A percentile compares a stretch with the other conserved stretches of the same genome.
These are phyloP conservation scores for Amphipyra berbera DNA, from an alignment of 2,888 invertebrate species.

Conservation along the genomic window DNA sequence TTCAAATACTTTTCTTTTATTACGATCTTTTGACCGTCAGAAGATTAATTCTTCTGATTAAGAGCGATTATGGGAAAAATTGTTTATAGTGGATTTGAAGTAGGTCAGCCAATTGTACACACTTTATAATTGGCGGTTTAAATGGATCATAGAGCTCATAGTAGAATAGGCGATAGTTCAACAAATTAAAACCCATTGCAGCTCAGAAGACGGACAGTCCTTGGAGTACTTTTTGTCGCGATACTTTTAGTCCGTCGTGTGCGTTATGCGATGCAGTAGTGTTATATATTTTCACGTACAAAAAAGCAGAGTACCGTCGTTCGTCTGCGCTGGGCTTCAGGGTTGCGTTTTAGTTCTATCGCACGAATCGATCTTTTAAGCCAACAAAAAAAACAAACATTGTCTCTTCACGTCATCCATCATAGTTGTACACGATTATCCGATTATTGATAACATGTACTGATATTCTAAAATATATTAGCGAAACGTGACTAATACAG, in stretches of 20 bases:
- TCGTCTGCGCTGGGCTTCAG: too few relatives aligned
- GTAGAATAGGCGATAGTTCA: neutral
- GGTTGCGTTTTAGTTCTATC: neutral
- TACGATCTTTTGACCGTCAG: conserved; percentile 20
- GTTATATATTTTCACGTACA: too few relatives aligned
- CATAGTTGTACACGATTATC: neutral
- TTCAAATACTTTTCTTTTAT: too few relatives aligned
- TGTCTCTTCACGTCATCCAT: neutral
- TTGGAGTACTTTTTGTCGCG: too few relatives aligned
- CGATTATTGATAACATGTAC: conserved; percentile 8
- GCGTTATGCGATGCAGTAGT: too few relatives aligned
- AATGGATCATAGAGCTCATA: conserved; percentile 5
- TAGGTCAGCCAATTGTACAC: conserved; percentile 27
- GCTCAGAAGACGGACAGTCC: too few relatives aligned
- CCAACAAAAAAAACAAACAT: neutral
- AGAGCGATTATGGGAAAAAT: neutral
- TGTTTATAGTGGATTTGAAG: conserved; percentile 10
- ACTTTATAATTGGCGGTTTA: neutral
- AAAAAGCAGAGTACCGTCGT: neutral
- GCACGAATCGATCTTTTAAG: neutral
- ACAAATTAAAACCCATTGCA: too few relatives aligned
- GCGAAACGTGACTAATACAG: conserved; percentile 4
- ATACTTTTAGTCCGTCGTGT: too few relatives aligned
- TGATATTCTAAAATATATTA: conserved; percentile 1
- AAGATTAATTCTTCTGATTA: conserved; percentile 18